A percentile compares a stretch with the other conserved stretches of the same genome.
Evolutionary conservation across 2,113 vertebrate species (phyloP).

Genomic region (Turdus rufiventris): DNA sequence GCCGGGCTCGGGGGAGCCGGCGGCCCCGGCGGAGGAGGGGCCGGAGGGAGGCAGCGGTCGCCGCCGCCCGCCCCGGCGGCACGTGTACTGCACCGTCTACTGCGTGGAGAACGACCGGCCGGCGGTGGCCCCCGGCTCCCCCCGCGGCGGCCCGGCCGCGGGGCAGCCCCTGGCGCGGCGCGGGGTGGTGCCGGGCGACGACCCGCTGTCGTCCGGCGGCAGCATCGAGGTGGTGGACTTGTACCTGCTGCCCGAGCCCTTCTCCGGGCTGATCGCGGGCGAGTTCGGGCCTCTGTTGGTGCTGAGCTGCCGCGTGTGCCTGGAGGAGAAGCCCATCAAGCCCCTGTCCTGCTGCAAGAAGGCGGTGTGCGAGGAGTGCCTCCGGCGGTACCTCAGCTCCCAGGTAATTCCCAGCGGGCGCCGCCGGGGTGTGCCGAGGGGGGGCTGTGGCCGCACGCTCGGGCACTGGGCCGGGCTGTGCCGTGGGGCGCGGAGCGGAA

Average conservation of each 20-base stretch:
- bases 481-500: neutral
- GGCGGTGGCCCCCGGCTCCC: neutral
- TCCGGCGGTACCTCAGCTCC: conserved; percentile 89
- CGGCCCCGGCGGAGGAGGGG: neutral
- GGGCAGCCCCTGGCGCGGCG: neutral
- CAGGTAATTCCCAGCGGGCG: conserved; percentile 76
- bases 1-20: no score
- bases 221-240: conserved; percentile 64
- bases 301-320: conserved; percentile 89
- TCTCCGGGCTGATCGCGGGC: conserved; percentile 75
- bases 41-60: neutral
- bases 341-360: conserved; percentile 91
- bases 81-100: conserved; percentile 87
- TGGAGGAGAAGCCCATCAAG: conserved; percentile 86
- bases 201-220: conserved; percentile 40
- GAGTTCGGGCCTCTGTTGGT: conserved; percentile 72
- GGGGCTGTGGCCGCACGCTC: no score
- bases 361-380: conserved; percentile 92
- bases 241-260: conserved; percentile 70
- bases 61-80: conserved; percentile 63
- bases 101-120: conserved; percentile 75
- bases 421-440: neutral
- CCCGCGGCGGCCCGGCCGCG: neutral
- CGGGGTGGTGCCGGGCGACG: neutral
- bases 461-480: neutral